Conservation (phyloP, 2,888 invertebrate species). For the Cheilosia grossa region DNA sequence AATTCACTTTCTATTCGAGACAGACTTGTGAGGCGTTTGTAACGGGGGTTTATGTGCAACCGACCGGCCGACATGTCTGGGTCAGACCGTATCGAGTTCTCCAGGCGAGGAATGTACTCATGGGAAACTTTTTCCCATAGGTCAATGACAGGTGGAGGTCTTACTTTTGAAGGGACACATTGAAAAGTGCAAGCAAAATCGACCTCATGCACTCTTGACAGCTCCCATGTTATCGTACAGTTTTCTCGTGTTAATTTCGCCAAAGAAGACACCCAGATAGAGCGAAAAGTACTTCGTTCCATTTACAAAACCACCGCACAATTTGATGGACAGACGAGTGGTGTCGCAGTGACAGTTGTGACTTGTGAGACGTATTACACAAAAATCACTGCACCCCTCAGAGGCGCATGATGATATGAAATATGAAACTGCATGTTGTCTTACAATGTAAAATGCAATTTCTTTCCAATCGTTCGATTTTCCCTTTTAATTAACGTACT, state of each 20-base stretch:
- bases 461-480: slow-evolving; percentile 33
- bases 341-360: slow-evolving; percentile 47
- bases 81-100: slow-evolving; percentile 53
- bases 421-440: slow-evolving; percentile 55
- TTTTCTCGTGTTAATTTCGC: slow-evolving; percentile 25
- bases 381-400: slow-evolving; percentile 24
- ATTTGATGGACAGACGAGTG: slow-evolving; percentile 59
- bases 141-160: background rate
- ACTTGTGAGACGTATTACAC: slow-evolving; percentile 43
- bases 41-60: background rate
- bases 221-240: background rate
- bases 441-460: slow-evolving; percentile 39
- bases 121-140: slow-evolving; percentile 39
- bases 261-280: slow-evolving; percentile 16
- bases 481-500: slow-evolving; percentile 56
- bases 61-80: slow-evolving; percentile 37
- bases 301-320: slow-evolving; percentile 47
- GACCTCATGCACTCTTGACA: background rate
- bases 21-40: slow-evolving; percentile 2
- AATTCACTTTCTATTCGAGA: slow-evolving; percentile 61
- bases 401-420: slow-evolving; percentile 49
- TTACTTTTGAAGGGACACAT: background rate
- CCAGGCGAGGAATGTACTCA: slow-evolving; percentile 21
- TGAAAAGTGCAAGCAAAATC: too few species aligned
- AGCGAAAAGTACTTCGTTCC: background rate